phyloP scores from a whole-genome alignment of 1,140 invertebrate genomes.

The Pemphigus obesinymphae region DNA sequence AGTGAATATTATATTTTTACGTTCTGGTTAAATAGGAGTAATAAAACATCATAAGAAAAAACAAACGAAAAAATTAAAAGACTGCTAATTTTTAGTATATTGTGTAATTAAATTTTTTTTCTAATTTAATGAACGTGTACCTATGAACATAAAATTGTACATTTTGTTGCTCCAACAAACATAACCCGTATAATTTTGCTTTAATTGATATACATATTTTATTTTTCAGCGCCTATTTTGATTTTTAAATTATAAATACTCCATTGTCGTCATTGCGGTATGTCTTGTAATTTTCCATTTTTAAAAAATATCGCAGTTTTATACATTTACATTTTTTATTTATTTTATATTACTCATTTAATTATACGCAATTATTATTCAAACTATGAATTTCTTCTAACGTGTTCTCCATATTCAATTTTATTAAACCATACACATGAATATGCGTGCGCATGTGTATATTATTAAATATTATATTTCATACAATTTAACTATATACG shows the following conservation, averaged over 20 bases:
- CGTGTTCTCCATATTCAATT: neutral
- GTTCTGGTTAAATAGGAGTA: neutral
- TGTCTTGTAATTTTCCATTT: neutral
- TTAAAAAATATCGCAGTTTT: slow-evolving; percentile 34
- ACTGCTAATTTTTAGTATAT: slow-evolving; percentile 38
- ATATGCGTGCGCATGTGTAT: neutral
- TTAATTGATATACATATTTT: neutral
- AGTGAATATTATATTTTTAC: neutral
- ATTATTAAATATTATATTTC: neutral
- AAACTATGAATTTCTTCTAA: neutral
- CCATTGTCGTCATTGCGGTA: neutral
- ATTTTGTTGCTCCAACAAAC: neutral
- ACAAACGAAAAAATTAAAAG: neutral
- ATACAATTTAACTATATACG: neutral
- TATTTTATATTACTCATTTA: neutral
- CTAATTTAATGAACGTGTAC: neutral
- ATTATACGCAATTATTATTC: slow-evolving; percentile 22
- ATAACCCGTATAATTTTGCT: neutral
- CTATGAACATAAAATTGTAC: slow-evolving; percentile 15
- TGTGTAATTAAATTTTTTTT: slow-evolving; percentile 25
- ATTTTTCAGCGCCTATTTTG: neutral
- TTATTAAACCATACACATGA: neutral
- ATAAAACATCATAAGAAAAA: slow-evolving; percentile 3
- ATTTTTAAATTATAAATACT: neutral
- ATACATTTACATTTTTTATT: slow-evolving; percentile 24